Evolutionary conservation across 1,140 invertebrate species (phyloP).

Genomic region (Leptinotarsa defecta): DNA sequence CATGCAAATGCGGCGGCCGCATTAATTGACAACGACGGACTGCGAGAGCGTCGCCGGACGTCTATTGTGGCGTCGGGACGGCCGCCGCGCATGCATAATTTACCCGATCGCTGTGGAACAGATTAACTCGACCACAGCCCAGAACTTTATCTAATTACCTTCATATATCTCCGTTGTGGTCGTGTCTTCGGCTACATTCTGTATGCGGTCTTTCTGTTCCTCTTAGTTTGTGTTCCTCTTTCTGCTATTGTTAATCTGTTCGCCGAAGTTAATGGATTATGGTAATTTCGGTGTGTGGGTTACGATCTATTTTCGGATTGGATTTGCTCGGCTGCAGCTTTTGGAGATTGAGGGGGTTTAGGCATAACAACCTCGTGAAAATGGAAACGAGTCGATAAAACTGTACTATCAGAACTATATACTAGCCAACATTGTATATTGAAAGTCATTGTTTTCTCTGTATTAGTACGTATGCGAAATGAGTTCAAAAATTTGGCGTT

Average conservation of each 20-base stretch:
- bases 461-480: too few species aligned
- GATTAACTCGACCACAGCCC: conserved; percentile 50
- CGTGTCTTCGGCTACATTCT: conserved; percentile 40
- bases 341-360: too few species aligned
- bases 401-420: too few species aligned
- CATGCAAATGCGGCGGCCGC: conserved; percentile 16
- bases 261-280: conserved; percentile 3
- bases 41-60: conserved; percentile 32
- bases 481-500: too few species aligned
- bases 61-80: conserved; percentile 37
- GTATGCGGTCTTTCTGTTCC: conserved; percentile 8
- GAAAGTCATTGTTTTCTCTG: too few species aligned
- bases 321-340: not conserved
- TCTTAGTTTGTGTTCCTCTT: conserved; percentile 8
- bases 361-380: too few species aligned
- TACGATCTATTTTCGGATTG: not conserved
- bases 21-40: conserved; percentile 31
- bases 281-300: not conserved
- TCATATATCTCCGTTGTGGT: conserved; percentile 43
- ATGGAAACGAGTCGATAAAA: too few species aligned
- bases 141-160: conserved; percentile 52
- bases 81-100: conserved; percentile 40
- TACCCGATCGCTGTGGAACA: conserved; percentile 28
- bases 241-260: conserved; percentile 3
- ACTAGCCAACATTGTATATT: too few species aligned